Base-by-base conservation (phyloP, 2,888 invertebrate genomes). In the Drosophila mettleri region DNA sequence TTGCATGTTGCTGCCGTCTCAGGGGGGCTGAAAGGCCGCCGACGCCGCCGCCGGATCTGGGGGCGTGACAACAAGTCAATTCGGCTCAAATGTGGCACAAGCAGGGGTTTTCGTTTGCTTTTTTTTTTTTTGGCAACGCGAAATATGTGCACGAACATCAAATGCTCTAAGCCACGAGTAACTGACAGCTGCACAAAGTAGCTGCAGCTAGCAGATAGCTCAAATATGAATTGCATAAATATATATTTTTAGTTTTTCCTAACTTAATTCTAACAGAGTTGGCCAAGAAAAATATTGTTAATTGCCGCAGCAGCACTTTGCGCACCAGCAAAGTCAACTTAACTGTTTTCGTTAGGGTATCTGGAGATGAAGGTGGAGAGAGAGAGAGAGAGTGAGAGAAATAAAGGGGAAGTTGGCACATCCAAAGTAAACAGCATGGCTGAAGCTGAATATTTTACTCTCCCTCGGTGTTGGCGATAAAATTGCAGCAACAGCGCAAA, bases 31-130 rank as follows among this genome's bases (percentile, higher is more conserved):
- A 54, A 60, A 62, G 62, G 46, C 36, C 27, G 51, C 38, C 33
- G 59, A 68, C 48, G 46, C 36, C 27, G 51, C 38, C 33, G 59
- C 70, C 48, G 78, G 60, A 66, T 66, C 80, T 76, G 85, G 86
- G 84, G 84, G 82, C 82, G 83, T 86, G 80, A 75, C 85, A 86
- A 83, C 88, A 88, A 88, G 88, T 85, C 85, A 88, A 87, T 88
- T 88, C 85, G 65, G 72, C 83, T 66, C 78, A 77, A 86, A 78
- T 81, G 79, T 81, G 65, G 82, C 79, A 73, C 80, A 54, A 54
- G 45, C 31, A 51, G 45, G 52, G 34, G 33, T 49, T 48, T 48
- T 34, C 34, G 14, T 4, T 24, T 31, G 14, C 27, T 45, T 31
- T 29, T 48, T 10, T 29, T 16, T 14, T 51, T 61, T 64, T 51